Evolutionary conservation across 2,113 vertebrate species (phyloP).

Genomic region (Sminthopsis crassicaudata): DNA sequence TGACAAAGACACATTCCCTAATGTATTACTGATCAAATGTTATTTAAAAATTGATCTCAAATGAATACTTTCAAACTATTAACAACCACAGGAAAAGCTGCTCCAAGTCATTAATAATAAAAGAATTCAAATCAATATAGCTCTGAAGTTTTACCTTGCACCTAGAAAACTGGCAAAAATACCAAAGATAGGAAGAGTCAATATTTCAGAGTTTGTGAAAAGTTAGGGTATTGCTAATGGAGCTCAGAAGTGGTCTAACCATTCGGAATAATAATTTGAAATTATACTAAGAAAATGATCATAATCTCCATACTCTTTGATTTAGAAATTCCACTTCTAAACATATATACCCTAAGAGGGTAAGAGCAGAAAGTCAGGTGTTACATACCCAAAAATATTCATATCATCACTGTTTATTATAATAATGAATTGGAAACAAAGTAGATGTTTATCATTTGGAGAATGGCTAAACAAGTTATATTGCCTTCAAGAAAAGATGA

Average conservation of each 20-base stretch:
- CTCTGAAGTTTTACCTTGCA: not conserved
- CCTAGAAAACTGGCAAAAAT: not conserved
- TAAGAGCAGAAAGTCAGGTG: not conserved
- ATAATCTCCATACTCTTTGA: not conserved
- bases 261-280: not conserved
- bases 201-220: not conserved
- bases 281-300: not conserved
- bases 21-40: not conserved
- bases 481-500: not conserved
- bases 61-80: not conserved
- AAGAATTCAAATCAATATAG: not conserved
- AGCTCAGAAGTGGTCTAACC: not conserved
- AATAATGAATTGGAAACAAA: not conserved
- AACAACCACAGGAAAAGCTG: not conserved
- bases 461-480: not conserved
- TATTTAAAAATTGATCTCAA: not conserved
- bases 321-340: not conserved
- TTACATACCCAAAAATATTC: not conserved
- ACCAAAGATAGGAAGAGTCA: not conserved
- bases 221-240: not conserved
- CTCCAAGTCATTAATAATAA: not conserved
- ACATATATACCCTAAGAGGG: not conserved
- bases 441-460: not conserved
- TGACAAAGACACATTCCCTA: not conserved
- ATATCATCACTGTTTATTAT: not conserved